Evolutionary conservation across 30 jellyfish, hydroid and myxozoan species (phyloP).

Genomic region (Mastigias papua): DNA sequence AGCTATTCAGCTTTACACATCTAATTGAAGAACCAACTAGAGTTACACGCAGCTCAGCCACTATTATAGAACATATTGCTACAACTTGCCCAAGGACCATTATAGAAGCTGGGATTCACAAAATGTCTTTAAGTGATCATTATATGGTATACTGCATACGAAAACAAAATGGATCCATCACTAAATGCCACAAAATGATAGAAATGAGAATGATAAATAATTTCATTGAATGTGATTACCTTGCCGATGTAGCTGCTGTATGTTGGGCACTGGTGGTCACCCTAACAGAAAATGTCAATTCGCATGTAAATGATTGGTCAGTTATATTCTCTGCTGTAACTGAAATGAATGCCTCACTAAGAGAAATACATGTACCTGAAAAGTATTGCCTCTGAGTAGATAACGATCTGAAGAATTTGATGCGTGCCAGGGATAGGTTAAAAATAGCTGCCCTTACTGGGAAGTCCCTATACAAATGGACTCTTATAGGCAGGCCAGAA

Average conservation of each 20-base stretch:
- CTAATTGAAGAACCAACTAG: slow-evolving; percentile 33
- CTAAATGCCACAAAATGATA: too few species aligned
- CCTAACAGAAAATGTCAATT: slow-evolving; percentile 29
- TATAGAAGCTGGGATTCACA: slow-evolving; percentile 13
- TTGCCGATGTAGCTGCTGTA: slow-evolving; percentile 52
- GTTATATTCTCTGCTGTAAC: too few species aligned
- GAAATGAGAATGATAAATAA: too few species aligned
- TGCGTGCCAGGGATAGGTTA: too few species aligned
- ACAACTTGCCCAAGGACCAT: slow-evolving; percentile 13
- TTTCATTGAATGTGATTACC: slow-evolving; percentile 43
- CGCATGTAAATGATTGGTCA: slow-evolving; percentile 13
- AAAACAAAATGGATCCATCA: too few species aligned
- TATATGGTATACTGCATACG: too few species aligned
- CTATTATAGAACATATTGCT: slow-evolving; percentile 40
- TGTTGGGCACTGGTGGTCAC: slow-evolving; percentile 53
- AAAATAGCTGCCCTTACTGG: slow-evolving; percentile 13
- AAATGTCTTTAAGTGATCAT: slow-evolving; percentile 18
- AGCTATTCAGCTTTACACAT: slow-evolving; percentile 18
- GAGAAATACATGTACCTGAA: slow-evolving; percentile 40
- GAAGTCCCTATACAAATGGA: slow-evolving; percentile 28
- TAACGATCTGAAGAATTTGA: slow-evolving; percentile 17
- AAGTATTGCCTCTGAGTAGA: slow-evolving; percentile 54
- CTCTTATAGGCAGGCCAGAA: slow-evolving; percentile 19
- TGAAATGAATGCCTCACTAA: slow-evolving; percentile 27
- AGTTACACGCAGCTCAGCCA: not conserved